Conservation (phyloP, 2,113 vertebrate species). For the Chunga burmeisteri region DNA sequence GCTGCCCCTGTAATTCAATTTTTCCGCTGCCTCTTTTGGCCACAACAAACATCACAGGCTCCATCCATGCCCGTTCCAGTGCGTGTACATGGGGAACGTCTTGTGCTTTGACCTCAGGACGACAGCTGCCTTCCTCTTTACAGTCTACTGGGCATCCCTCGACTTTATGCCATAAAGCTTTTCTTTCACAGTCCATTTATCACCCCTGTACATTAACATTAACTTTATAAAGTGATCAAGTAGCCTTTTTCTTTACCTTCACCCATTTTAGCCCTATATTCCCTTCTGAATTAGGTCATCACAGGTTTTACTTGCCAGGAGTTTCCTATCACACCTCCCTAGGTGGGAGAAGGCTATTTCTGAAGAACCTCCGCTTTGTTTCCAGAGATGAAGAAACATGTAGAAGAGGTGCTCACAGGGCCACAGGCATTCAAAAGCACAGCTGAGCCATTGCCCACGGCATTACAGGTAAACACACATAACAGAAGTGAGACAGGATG, state of each 20-base stretch:
- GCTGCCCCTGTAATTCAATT: not conserved
- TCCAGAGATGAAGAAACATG: not conserved
- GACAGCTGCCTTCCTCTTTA: not conserved
- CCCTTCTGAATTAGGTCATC: not conserved
- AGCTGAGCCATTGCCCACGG: accelerated
- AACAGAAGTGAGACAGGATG: not conserved
- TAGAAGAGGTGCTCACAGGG: not conserved
- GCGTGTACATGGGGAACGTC: accelerated
- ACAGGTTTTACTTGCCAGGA: not conserved
- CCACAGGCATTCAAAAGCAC: not conserved
- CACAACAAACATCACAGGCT: not conserved
- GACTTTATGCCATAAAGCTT: not conserved
- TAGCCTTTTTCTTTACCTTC: not conserved
- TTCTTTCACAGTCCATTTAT: not conserved
- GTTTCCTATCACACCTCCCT: not conserved
- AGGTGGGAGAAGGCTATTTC: not conserved
- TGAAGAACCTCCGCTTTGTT: not conserved
- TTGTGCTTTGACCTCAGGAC: not conserved
- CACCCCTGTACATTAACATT: not conserved
- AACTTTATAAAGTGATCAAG: not conserved
- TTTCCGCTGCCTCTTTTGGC: slow-evolving; percentile 18
- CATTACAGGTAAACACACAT: not conserved
- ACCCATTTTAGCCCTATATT: not conserved
- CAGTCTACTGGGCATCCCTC: not conserved
- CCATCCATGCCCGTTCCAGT: not conserved